phyloP scores from a whole-genome alignment of 2,113 vertebrate species.

The Salvator merianae region DNA sequence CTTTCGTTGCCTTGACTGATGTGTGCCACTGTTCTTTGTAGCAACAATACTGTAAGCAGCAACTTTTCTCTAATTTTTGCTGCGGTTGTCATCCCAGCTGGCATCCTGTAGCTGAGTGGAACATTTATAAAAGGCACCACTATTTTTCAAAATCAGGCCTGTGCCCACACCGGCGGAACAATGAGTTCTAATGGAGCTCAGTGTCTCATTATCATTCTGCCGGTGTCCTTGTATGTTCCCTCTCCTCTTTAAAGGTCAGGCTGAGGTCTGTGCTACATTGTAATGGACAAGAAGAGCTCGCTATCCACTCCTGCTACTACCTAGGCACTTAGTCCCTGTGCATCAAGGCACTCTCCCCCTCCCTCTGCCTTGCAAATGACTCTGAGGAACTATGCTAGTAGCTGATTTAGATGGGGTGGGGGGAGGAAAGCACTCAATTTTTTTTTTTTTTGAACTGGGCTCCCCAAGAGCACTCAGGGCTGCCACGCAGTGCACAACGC shows the following conservation, averaged over 20 bases:
- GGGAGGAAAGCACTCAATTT: slow-evolving; percentile 62
- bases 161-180: background rate
- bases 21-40: background rate
- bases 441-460: slow-evolving; percentile 81
- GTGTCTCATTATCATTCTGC: slow-evolving; percentile 75
- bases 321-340: slow-evolving; percentile 58
- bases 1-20: background rate
- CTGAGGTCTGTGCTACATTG: slow-evolving; percentile 62
- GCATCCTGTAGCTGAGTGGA: background rate
- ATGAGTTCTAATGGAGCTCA: background rate
- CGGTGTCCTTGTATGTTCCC: slow-evolving; percentile 50
- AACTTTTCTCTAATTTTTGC: background rate
- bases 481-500: slow-evolving; percentile 78
- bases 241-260: slow-evolving; percentile 73
- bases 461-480: slow-evolving; percentile 85
- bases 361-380: slow-evolving; percentile 84
- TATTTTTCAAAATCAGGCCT: background rate
- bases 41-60: too few species aligned
- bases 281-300: slow-evolving; percentile 68
- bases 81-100: background rate
- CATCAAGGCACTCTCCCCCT: slow-evolving; percentile 65
- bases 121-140: background rate
- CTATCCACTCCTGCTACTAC: slow-evolving; percentile 52
- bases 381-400: slow-evolving; percentile 78
- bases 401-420: slow-evolving; percentile 62